phyloP scores from a whole-genome alignment of 2,797 vertebrate genomes.

The Pelobates cultripes region DNA sequence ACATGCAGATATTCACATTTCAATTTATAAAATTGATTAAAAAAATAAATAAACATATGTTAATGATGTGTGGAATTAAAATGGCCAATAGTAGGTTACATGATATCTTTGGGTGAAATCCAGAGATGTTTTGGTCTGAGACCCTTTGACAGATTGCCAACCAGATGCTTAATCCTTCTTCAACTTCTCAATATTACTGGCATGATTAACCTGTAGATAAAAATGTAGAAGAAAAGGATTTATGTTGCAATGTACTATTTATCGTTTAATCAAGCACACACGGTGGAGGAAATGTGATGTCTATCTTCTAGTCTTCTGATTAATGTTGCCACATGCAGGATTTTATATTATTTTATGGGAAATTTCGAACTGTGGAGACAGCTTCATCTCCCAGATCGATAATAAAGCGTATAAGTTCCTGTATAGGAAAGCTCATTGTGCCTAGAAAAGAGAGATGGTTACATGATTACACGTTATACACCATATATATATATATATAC shows the following conservation, averaged over 20 bases:
- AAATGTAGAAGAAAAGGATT: neutral
- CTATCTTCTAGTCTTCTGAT: neutral
- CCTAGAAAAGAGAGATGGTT: neutral
- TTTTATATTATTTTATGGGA: neutral
- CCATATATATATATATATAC: too few species aligned
- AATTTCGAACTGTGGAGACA: neutral
- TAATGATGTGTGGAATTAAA: too few species aligned
- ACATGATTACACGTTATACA: too few species aligned
- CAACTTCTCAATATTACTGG: neutral
- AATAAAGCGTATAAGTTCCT: neutral
- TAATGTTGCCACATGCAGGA: neutral
- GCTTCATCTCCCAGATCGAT: neutral
- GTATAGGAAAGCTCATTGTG: neutral
- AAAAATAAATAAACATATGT: too few species aligned
- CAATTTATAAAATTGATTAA: too few species aligned
- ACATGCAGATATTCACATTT: too few species aligned
- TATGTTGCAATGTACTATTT: neutral
- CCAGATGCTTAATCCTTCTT: neutral
- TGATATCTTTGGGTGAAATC: too few species aligned
- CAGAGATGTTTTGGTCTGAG: too few species aligned
- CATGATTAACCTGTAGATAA: neutral
- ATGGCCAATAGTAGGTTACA: too few species aligned
- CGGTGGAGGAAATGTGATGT: neutral
- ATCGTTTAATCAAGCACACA: neutral
- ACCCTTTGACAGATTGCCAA: too few species aligned